Base-by-base conservation (phyloP, 1,140 invertebrate species). In the Diprion similis region DNA sequence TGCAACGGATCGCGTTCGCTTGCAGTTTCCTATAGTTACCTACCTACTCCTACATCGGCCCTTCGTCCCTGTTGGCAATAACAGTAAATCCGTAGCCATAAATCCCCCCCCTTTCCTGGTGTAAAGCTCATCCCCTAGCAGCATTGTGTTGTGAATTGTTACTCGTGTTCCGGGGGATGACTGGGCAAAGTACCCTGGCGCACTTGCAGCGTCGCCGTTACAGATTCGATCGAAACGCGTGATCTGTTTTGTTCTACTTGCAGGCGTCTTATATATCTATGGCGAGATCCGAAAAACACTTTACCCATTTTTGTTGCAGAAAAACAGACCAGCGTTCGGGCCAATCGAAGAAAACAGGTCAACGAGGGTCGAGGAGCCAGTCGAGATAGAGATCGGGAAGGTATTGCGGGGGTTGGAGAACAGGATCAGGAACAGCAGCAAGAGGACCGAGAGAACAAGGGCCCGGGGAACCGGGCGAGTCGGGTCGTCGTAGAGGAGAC, bases 361-460 rank as follows among this genome's bases (percentile, higher is more conserved):
- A 84, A 79, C 80, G 87, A 87, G 46, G 81, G 79, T 9, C 3
- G 51, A 6, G 51, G 11, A 6, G 79, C 75, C 8, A 76, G 78
- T 47, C 80, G 82, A 59, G 85, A 86, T 0, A 85, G 24, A 80
- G 70, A 73, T 51, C 18, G 82, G 82, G 11, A 9, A 66, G 6
- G 24, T 72, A 8, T 59, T 6, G 51, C 51, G 11, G 51, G 11
- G 70, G n/a, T 73, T 45, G 64, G 48, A 71, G 37, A 76, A 70
- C 37, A 68, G 69, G 37, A 76, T 73, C 51, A 59, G 51, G 11
- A 59, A 59, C 51, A 81, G 9, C 78, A 82, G 7, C 83, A 86
- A 68, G 88, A 89, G 69, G 88, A 89, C 59, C 82, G 88, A 0
- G 88, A 89, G 71, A 89, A 89, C 77, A 89, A 88, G 72, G 86